Conservation (phyloP, 2,797 vertebrate genomes). For the Arctocebus calabarensis region DNA sequence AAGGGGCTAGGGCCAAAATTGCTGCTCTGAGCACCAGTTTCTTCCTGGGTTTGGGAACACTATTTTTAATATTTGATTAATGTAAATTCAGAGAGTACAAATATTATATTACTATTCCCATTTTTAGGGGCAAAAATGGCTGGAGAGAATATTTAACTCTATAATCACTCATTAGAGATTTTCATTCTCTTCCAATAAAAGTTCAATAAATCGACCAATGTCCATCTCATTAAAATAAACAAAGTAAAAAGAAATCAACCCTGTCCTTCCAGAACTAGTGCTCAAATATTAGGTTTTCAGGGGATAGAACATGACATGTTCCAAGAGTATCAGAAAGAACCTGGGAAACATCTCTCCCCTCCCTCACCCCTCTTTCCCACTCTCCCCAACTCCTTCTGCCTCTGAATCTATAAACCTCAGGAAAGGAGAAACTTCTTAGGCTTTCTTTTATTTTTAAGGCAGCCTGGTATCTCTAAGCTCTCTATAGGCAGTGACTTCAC, state of each 20-base stretch:
- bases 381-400: neutral
- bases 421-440: constrained; percentile 1
- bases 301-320: neutral
- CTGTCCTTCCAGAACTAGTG: neutral
- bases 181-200: neutral
- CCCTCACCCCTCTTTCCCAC: too few relatives aligned
- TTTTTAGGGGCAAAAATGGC: neutral
- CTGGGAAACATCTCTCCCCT: neutral
- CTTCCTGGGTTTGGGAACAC: neutral
- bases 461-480: neutral
- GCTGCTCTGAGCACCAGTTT: neutral
- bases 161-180: neutral
- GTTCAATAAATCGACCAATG: neutral
- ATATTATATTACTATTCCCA: neutral
- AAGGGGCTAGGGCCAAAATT: neutral
- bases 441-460: constrained; percentile 18
- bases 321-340: neutral
- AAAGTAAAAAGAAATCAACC: neutral
- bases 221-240: neutral
- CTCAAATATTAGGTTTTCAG: neutral
- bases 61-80: neutral
- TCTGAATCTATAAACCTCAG: neutral
- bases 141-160: constrained; percentile 23
- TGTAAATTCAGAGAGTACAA: neutral
- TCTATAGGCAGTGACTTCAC: neutral